These are phyloP conservation scores for Apocrypta bakeri DNA, from an alignment of 1,140 invertebrate genomes.

Conservation along the genomic window DNA sequence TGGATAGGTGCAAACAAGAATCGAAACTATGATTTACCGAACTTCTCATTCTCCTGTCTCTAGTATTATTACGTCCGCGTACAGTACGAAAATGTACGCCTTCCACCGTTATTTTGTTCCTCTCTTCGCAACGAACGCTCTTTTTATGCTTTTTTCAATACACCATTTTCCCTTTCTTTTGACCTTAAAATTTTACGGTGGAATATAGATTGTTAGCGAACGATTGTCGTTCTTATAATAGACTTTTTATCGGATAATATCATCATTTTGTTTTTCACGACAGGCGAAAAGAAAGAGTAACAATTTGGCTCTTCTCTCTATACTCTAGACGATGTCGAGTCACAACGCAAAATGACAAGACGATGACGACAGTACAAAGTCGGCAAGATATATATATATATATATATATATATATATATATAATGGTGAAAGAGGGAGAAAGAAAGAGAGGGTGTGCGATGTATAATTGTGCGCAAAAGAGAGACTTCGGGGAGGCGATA, in stretches of 20 bases:
- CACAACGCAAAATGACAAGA: slow-evolving; percentile 5
- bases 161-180: not conserved
- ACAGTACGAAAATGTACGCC: not conserved
- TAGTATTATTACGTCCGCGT: not conserved
- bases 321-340: not conserved
- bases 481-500: not conserved
- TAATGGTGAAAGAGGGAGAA: not conserved
- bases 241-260: too few species aligned
- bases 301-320: not conserved
- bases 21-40: not conserved
- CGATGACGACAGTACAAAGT: not conserved
- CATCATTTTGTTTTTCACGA: not conserved
- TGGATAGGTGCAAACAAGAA: not conserved
- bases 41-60: not conserved
- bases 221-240: not conserved
- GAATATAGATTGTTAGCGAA: not conserved
- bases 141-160: not conserved
- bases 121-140: not conserved
- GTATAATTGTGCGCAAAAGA: not conserved
- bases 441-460: not conserved
- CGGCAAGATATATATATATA: not conserved
- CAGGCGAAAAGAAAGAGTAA: not conserved
- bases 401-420: not conserved
- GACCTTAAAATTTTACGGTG: not conserved
- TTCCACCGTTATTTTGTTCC: not conserved